Conservation (phyloP, 2,113 vertebrate species). For the Callospermophilus lateralis region DNA sequence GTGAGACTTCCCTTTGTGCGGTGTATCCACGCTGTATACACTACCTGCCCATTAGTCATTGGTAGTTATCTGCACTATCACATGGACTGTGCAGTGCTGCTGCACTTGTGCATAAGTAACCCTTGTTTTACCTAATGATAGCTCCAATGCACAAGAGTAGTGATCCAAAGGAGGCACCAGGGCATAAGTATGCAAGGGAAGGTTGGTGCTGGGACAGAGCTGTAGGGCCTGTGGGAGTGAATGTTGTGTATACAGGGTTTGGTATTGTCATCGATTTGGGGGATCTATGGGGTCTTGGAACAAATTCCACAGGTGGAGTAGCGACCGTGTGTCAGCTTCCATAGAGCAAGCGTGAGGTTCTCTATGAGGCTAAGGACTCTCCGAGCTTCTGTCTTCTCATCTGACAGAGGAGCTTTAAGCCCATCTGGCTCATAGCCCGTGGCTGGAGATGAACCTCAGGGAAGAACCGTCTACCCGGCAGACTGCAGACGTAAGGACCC, state of each 20-base stretch:
- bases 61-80: not conserved
- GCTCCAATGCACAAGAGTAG: not conserved
- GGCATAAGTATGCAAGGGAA: not conserved
- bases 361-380: not conserved
- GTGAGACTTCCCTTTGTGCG: not conserved
- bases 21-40: too few species aligned
- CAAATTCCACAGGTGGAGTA: not conserved
- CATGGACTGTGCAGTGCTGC: not conserved
- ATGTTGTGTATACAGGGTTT: not conserved
- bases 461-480: not conserved
- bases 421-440: accelerated
- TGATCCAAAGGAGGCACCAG: not conserved
- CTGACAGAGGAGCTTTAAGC: not conserved
- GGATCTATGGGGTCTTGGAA: not conserved
- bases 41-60: not conserved
- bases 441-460: not conserved
- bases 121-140: not conserved
- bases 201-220: not conserved
- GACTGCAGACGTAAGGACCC: too few species aligned
- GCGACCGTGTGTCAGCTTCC: not conserved
- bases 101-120: too few species aligned
- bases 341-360: not conserved
- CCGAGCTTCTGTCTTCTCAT: not conserved
- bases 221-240: too few species aligned
- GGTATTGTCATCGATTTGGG: not conserved